phyloP scores from a whole-genome alignment of 2,797 vertebrate species.

The Dromococcyx pavoninus region DNA sequence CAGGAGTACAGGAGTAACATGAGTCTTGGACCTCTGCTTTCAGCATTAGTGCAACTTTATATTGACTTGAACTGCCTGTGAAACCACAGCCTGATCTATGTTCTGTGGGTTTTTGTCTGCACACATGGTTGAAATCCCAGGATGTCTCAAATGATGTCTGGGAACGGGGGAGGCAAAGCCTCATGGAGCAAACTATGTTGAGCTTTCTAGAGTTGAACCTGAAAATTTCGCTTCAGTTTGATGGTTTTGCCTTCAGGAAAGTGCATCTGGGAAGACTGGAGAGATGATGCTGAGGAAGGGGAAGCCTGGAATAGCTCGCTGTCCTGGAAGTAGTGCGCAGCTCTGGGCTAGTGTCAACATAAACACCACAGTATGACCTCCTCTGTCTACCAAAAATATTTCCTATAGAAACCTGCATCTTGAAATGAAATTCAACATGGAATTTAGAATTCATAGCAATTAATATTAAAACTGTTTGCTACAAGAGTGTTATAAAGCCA shows the following conservation, averaged over 20 bases:
- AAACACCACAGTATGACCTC: neutral
- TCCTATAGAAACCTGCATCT: neutral
- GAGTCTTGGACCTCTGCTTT: neutral
- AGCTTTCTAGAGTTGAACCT: neutral
- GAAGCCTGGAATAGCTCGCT: neutral
- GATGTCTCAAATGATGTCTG: neutral
- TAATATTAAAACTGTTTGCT: neutral
- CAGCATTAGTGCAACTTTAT: neutral
- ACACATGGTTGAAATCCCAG: neutral
- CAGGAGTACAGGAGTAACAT: neutral
- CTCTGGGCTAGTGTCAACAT: neutral
- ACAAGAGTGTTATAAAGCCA: neutral
- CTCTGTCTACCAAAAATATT: neutral
- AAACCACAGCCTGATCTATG: neutral
- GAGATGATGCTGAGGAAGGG: neutral
- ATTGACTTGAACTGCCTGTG: neutral
- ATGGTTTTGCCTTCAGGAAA: neutral
- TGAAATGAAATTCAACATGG: neutral
- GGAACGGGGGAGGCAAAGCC: neutral
- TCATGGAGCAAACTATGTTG: neutral
- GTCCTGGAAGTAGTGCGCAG: neutral
- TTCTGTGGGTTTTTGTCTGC: neutral
- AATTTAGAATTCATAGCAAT: neutral
- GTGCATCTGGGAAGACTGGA: rapidly evolving
- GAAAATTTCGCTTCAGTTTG: neutral